phyloP scores from a whole-genome alignment of 2,888 invertebrate species.

The Lasiommata megera region DNA sequence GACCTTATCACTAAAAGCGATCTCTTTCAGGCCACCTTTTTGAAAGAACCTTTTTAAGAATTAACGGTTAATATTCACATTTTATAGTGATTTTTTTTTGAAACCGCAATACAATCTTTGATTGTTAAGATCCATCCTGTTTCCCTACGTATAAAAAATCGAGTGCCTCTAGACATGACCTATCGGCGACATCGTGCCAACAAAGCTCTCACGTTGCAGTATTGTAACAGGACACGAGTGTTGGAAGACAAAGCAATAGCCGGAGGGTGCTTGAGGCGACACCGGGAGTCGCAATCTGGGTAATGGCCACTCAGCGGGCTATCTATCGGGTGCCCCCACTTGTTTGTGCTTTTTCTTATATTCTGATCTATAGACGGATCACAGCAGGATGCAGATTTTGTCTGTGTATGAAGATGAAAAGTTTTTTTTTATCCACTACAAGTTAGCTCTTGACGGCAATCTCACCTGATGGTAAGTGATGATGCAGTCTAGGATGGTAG shows the following conservation, averaged over 20 bases:
- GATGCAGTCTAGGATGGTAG: too few species aligned
- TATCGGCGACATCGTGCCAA: neutral
- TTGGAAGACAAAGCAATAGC: neutral
- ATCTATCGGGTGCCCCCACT: neutral
- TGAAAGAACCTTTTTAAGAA: too few species aligned
- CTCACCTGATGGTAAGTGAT: too few species aligned
- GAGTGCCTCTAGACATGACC: neutral
- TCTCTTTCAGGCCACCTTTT: too few species aligned
- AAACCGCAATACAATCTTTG: too few species aligned
- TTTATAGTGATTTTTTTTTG: too few species aligned
- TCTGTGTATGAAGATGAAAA: too few species aligned
- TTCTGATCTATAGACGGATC: neutral
- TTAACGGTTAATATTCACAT: too few species aligned
- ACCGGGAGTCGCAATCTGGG: neutral
- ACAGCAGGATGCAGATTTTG: neutral
- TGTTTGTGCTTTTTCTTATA: neutral
- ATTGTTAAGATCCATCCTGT: too few species aligned
- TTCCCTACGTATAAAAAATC: neutral
- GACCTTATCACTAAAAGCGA: too few species aligned
- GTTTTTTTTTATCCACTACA: too few species aligned
- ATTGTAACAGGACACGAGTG: neutral
- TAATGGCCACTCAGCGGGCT: neutral
- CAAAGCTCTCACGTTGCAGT: neutral
- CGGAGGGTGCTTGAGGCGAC: neutral
- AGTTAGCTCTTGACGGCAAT: too few species aligned